phyloP scores from a whole-genome alignment of 2,113 vertebrate genomes.

The Ifrita kowaldi region DNA sequence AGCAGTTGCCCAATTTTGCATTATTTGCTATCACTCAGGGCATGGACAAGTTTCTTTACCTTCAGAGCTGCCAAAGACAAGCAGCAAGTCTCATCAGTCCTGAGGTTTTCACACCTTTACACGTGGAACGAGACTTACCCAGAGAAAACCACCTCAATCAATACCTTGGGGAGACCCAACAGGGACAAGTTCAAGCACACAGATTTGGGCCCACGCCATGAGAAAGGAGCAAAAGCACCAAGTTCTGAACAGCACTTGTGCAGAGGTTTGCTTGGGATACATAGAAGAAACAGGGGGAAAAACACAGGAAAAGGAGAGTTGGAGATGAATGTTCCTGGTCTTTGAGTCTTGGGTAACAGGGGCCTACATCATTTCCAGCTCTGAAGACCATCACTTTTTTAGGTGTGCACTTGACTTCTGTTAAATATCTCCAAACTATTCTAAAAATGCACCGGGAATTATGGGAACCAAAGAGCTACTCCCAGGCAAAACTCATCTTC shows the following conservation, averaged over 20 bases:
- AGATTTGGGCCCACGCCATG: too few relatives aligned
- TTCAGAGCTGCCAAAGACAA: neutral
- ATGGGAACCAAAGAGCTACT: neutral
- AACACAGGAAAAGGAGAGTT: neutral
- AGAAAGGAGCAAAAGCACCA: neutral
- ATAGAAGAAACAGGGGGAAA: neutral
- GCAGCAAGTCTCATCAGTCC: neutral
- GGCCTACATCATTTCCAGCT: neutral
- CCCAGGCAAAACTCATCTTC: neutral
- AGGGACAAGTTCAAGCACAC: neutral
- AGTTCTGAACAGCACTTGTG: neutral
- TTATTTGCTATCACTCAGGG: neutral
- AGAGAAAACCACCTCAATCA: neutral
- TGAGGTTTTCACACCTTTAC: neutral
- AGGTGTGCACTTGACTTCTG: neutral
- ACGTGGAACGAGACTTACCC: fast-evolving
- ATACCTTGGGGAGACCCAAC: fast-evolving
- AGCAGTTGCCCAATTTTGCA: neutral
- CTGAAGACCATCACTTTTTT: neutral
- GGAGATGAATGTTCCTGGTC: neutral
- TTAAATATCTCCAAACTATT: neutral
- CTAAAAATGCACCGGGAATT: neutral
- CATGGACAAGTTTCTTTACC: fast-evolving
- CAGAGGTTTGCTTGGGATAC: neutral
- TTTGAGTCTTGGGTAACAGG: neutral